Evolutionary conservation across 92 coral and sea anemone genomes (phyloP).

Genomic region (Desmophyllum pertusum): DNA sequence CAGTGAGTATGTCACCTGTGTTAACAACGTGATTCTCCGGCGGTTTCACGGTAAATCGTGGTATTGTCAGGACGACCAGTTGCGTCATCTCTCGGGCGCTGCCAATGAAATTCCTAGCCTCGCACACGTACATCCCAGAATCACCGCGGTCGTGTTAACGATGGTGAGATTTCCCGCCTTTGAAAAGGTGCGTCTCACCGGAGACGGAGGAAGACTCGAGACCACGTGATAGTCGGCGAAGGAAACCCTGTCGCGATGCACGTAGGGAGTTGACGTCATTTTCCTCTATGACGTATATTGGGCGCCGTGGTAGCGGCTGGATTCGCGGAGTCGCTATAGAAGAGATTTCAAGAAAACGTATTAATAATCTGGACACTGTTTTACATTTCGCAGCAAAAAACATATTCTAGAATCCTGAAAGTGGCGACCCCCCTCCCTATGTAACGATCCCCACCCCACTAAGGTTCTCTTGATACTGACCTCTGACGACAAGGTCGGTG

Average conservation of each 20-base stretch:
- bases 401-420: too few species aligned
- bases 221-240: slow-evolving; percentile 61
- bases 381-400: neutral
- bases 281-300: slow-evolving; percentile 57
- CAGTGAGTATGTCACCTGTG: slow-evolving; percentile 53
- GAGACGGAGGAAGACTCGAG: slow-evolving; percentile 52
- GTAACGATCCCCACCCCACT: neutral
- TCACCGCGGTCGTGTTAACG: slow-evolving; percentile 38
- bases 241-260: slow-evolving; percentile 75
- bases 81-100: slow-evolving; percentile 55
- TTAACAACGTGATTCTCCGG: slow-evolving; percentile 5
- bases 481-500: slow-evolving; percentile 67
- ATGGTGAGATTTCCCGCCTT: slow-evolving; percentile 43
- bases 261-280: slow-evolving; percentile 45
- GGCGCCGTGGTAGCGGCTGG: slow-evolving; percentile 42
- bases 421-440: too few species aligned
- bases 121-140: slow-evolving; percentile 66
- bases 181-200: slow-evolving; percentile 23
- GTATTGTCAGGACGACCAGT: slow-evolving; percentile 63
- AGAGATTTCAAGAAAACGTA: neutral
- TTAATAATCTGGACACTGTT: neutral
- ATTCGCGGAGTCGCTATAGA: slow-evolving; percentile 56
- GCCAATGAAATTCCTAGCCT: slow-evolving; percentile 62
- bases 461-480: slow-evolving; percentile 29
- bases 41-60: slow-evolving; percentile 36